These are phyloP conservation scores for Abrostola tripartita DNA, from an alignment of 2,888 invertebrate genomes.

Conservation along the genomic window DNA sequence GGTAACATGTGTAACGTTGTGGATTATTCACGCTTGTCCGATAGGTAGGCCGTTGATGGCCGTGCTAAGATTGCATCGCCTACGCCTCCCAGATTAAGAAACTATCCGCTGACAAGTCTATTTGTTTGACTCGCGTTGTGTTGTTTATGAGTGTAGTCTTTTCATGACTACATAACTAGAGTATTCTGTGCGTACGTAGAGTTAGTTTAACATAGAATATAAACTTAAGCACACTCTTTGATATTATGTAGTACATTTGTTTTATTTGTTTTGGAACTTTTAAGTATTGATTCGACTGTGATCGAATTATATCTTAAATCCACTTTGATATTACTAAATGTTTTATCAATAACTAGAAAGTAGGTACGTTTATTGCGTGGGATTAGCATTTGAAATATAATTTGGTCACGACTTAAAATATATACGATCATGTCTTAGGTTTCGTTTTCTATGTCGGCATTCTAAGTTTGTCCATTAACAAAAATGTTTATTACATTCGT, in stretches of 20 bases:
- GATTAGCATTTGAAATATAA: slow-evolving; percentile 54
- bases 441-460: slow-evolving; percentile 62
- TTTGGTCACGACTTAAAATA: slow-evolving; percentile 56
- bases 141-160: slow-evolving; percentile 26
- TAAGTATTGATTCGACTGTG: slow-evolving; percentile 33
- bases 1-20: slow-evolving; percentile 64
- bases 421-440: slow-evolving; percentile 53
- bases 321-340: slow-evolving; percentile 52
- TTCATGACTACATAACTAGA: slow-evolving; percentile 44
- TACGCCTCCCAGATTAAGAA: slow-evolving; percentile 71
- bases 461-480: slow-evolving; percentile 61
- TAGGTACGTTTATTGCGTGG: slow-evolving; percentile 54
- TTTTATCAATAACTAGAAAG: slow-evolving; percentile 54
- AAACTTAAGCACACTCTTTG: too few relatives aligned
- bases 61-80: slow-evolving; percentile 73
- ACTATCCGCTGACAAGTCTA: slow-evolving; percentile 72
- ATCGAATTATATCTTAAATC: slow-evolving; percentile 45
- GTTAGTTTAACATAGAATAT: too few relatives aligned
- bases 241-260: not conserved
- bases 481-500: slow-evolving; percentile 57
- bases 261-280: slow-evolving; percentile 15
- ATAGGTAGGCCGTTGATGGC: slow-evolving; percentile 64
- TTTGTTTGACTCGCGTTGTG: slow-evolving; percentile 63
- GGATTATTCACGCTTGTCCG: slow-evolving; percentile 68
- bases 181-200: slow-evolving; percentile 9